phyloP scores from a whole-genome alignment of 2,113 vertebrate genomes.

The Notechis scutatus region DNA sequence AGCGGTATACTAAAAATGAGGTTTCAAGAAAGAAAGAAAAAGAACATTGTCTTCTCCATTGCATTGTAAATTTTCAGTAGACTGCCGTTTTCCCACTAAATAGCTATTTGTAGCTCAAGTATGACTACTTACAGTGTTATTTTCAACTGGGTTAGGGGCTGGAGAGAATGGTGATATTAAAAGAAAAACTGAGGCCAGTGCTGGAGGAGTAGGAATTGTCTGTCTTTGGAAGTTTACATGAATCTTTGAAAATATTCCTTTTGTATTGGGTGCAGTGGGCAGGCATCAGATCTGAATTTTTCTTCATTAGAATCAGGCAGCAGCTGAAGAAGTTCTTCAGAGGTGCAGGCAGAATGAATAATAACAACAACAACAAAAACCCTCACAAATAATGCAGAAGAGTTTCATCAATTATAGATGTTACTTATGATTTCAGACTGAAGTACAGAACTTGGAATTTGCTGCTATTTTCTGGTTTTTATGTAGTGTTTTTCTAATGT shows the following conservation, averaged over 20 bases:
- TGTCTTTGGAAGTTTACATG: background rate
- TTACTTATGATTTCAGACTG: background rate
- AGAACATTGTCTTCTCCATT: background rate
- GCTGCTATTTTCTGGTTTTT: background rate
- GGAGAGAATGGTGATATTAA: background rate
- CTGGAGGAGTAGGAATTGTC: constrained; percentile 17
- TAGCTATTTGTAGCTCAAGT: background rate
- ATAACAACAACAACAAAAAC: background rate
- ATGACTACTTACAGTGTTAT: background rate
- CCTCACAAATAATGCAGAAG: background rate
- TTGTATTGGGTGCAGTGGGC: constrained; percentile 8
- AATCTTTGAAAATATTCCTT: constrained; percentile 13
- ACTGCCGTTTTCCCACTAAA: background rate
- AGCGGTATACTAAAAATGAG: background rate
- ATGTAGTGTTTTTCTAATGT: background rate
- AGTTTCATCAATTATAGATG: background rate
- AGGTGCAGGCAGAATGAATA: background rate
- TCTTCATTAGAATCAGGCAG: background rate
- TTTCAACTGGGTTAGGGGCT: constrained; percentile 2
- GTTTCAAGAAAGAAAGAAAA: background rate
- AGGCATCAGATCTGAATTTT: constrained; percentile 6
- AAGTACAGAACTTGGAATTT: background rate
- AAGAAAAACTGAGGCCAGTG: background rate
- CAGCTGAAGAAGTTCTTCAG: background rate
- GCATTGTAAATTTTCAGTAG: background rate